A percentile compares a stretch with the other conserved stretches of the same genome.
Evolutionary conservation across 2,888 invertebrate species (phyloP).

Genomic region (Nineta flava): DNA sequence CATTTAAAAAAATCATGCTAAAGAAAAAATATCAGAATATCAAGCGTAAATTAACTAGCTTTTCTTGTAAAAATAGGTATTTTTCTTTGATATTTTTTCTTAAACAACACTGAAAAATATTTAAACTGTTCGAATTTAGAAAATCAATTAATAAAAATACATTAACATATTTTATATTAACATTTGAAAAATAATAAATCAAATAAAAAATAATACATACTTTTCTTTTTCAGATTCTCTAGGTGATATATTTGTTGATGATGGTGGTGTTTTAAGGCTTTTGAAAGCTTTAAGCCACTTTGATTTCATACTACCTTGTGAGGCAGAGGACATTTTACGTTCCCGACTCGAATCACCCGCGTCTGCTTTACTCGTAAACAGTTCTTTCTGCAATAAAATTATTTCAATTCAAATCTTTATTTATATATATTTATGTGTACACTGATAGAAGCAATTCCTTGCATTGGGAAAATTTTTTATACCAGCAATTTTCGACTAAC

Average conservation of each 20-base stretch:
- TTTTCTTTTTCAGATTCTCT: slow-evolving; percentile 47
- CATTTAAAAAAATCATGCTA: no score
- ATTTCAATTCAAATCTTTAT: slow-evolving; percentile 6
- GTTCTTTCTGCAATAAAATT: slow-evolving; percentile 54
- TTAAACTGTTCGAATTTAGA: no score
- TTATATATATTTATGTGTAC: not conserved
- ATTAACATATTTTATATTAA: no score
- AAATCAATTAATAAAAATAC: no score
- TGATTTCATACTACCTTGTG: slow-evolving; percentile 83
- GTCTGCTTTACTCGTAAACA: slow-evolving; percentile 64
- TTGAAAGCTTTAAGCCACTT: slow-evolving; percentile 97
- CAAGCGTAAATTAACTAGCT: no score
- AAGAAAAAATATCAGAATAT: no score
- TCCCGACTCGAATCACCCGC: slow-evolving; percentile 44
- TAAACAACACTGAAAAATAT: no score
- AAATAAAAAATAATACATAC: not conserved
- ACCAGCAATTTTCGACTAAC: no score
- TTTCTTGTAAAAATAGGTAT: no score
- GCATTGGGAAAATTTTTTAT: no score
- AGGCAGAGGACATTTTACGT: slow-evolving; percentile 72
- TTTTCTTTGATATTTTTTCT: no score
- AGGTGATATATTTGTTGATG: slow-evolving; percentile 26
- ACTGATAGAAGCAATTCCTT: no score
- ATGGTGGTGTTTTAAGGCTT: slow-evolving; percentile 69
- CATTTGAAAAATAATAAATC: not conserved